phyloP scores from a whole-genome alignment of 2,113 vertebrate genomes.

The Helogale parvula region DNA sequence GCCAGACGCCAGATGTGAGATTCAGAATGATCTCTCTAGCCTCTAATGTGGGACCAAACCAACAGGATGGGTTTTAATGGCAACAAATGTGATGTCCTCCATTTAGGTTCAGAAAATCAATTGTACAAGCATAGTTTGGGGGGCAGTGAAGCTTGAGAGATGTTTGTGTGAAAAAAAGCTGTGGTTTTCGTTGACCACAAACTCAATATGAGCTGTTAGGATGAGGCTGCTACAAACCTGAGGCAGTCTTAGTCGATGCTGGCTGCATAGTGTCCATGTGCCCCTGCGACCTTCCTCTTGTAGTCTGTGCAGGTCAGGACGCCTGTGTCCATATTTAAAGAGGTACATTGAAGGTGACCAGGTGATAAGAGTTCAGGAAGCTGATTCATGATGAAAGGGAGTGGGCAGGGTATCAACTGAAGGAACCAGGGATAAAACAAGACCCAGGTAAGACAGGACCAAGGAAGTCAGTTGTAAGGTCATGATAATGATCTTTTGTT shows the following conservation, averaged over 20 bases:
- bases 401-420: not conserved
- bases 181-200: constrained; percentile 45
- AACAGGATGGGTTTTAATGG: constrained; percentile 66
- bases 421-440: not conserved
- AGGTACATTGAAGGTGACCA: not conserved
- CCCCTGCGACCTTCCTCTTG: accelerated
- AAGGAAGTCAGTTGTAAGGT: not conserved
- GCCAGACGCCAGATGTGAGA: not conserved
- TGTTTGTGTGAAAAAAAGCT: constrained; percentile 41
- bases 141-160: constrained; percentile 25
- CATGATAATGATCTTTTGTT: not conserved
- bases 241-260: not conserved
- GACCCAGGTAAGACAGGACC: not conserved
- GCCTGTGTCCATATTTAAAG: not conserved
- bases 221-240: not conserved
- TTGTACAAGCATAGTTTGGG: constrained; percentile 36
- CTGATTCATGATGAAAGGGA: not conserved
- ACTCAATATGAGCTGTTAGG: not conserved
- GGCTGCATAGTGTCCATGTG: accelerated
- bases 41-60: constrained; percentile 31
- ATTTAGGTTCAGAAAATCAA: constrained; percentile 68
- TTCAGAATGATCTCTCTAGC: constrained; percentile 39
- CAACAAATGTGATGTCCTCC: constrained; percentile 52
- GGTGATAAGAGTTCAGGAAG: not conserved
- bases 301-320: not conserved